Base-by-base conservation (phyloP, 2,113 vertebrate species). In the Triplophysa tibetana region DNA sequence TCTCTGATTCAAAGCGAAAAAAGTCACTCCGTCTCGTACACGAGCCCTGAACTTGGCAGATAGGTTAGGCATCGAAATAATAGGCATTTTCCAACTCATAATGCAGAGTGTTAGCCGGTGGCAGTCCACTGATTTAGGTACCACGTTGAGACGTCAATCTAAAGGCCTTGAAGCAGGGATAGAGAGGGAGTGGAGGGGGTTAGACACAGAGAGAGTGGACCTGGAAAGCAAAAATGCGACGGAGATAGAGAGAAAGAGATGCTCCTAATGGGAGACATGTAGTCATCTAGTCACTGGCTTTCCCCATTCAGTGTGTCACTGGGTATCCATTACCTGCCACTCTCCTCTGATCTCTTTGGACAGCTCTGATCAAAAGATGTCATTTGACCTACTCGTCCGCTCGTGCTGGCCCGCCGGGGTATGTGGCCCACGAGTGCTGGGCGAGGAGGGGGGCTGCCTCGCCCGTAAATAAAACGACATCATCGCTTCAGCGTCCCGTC, bases 321-420 rank as follows among this genome's bases (percentile, higher is more conserved):
- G 94, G 93, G 93, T 95, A 95, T 97, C 96, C 96, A 98, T 97
- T 97, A 96, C 95, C 95, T 98, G 96, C 94, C 97, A 97, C 93
- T 97, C 95, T 93, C 91, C 94, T 95, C 95, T 98, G 96, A 99
- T 99, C 95, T 96, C 95, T 98, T 97, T 96, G 94, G 98, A 99
- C 98, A 98, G 95, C 93, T 90, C 96, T 98, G 97, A 99, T 99
- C 96, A 98, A 97, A 98, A 96, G 96, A 96, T 96, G 95, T 97
- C 96, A 98, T 95, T 93, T 94, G 95, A 96, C 95, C 96, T 93
- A 95, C 95, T 96, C 94, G 88, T 91, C 92, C 90, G 91, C 93
- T 93, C 94, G 94, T 86, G 74, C 86, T 64, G 12, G 87, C 84
- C 86, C 70, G 78, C 69, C 78, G 76, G 81, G 84, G 82, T 50